These are phyloP conservation scores for Acropora tenuis DNA, from an alignment of 64 coral and sea anemone species.

Conservation along the genomic window DNA sequence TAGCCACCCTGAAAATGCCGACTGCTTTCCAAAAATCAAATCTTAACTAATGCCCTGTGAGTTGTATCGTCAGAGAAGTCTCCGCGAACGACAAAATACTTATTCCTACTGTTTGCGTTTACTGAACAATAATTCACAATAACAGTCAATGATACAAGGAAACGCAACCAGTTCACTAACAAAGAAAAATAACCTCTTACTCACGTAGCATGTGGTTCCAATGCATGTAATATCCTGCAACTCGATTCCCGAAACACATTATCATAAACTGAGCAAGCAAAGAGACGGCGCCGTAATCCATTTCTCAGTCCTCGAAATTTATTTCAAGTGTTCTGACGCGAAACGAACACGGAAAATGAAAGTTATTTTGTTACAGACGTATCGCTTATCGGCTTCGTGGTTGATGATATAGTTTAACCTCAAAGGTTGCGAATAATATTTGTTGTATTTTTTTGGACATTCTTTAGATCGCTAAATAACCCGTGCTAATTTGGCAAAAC, in stretches of 20 bases:
- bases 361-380: background rate
- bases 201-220: background rate
- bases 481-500: constrained; percentile 1
- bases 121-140: too few relatives aligned
- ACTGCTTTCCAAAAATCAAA: too few relatives aligned
- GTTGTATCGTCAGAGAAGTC: too few relatives aligned
- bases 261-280: background rate
- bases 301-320: background rate
- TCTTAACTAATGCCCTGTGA: too few relatives aligned
- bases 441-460: background rate
- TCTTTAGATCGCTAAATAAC: constrained; percentile 2
- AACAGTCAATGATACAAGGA: too few relatives aligned
- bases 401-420: constrained; percentile 2
- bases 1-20: background rate
- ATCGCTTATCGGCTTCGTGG: background rate
- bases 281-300: background rate
- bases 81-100: too few relatives aligned
- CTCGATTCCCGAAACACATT: background rate
- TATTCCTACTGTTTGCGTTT: too few relatives aligned
- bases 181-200: background rate
- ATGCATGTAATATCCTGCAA: background rate
- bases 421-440: constrained; percentile 31
- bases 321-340: background rate
- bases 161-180: too few relatives aligned
- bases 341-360: background rate